Evolutionary conservation across 23 tunicate genomes (phyloP).

Genomic region (Corella eumyota): DNA sequence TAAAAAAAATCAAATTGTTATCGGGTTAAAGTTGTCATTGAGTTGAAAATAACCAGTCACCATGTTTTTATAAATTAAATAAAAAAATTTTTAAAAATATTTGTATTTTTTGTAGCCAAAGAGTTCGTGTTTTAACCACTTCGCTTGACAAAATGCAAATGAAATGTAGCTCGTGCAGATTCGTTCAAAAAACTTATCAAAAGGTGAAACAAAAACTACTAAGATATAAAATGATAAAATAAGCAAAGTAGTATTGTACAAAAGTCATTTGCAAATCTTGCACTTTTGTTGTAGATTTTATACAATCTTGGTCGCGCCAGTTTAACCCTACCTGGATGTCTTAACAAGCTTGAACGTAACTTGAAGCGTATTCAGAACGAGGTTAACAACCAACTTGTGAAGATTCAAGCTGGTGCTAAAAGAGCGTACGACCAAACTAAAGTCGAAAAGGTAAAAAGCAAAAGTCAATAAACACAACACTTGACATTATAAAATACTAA

Average conservation of each 20-base stretch:
- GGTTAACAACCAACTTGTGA: slow-evolving; percentile 23
- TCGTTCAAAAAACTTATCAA: slow-evolving; percentile 37
- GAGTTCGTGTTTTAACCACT: slow-evolving; percentile 33
- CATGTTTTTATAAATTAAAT: no score
- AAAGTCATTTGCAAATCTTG: not conserved
- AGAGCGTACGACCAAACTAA: slow-evolving; percentile 42
- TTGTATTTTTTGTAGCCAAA: slow-evolving; percentile 15
- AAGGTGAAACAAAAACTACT: slow-evolving; percentile 15
- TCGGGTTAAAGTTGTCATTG: no score
- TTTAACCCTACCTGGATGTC: slow-evolving; percentile 29
- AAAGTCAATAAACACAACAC: not conserved
- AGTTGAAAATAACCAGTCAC: no score
- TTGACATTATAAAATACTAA: not conserved
- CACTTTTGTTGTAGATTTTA: slow-evolving; percentile 17
- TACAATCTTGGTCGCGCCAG: slow-evolving; percentile 31
- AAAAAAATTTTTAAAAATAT: no score
- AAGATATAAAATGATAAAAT: not conserved
- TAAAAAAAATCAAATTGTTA: no score
- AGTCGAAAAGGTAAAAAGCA: slow-evolving; percentile 27
- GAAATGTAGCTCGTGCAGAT: slow-evolving; percentile 47
- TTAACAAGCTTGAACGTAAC: slow-evolving; percentile 21
- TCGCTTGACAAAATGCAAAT: slow-evolving; percentile 59
- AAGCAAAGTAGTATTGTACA: not conserved
- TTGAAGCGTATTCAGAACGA: slow-evolving; percentile 21
- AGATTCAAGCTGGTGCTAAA: slow-evolving; percentile 35